phyloP scores from a whole-genome alignment of 30 jellyfish, hydroid and myxozoan species.

The Aurelia coerulea region DNA sequence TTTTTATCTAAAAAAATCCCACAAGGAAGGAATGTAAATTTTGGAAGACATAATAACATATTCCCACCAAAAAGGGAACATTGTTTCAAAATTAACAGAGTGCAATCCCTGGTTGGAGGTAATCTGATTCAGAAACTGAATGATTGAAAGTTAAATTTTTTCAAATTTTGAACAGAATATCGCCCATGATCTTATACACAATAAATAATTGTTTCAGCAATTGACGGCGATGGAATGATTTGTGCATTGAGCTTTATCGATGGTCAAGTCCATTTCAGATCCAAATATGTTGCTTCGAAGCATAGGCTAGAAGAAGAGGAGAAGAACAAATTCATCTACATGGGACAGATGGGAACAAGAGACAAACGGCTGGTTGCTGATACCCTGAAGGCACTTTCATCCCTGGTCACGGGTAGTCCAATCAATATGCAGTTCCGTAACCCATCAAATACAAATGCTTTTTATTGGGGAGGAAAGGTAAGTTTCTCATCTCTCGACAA shows the following conservation, averaged over 20 bases:
- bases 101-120: too few relatives aligned
- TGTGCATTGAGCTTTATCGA: conserved; percentile 79
- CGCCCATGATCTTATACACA: not conserved
- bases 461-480: conserved; percentile 99
- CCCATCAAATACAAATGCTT: conserved; percentile 97
- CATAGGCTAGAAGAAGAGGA: conserved; percentile 78
- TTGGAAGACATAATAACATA: too few relatives aligned
- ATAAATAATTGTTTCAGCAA: conserved; percentile 62
- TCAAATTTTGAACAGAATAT: too few relatives aligned
- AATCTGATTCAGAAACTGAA: too few relatives aligned
- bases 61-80: too few relatives aligned
- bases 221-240: conserved; percentile 99
- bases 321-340: conserved; percentile 66
- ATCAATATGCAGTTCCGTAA: conserved; percentile 79
- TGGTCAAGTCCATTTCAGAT: conserved; percentile 91
- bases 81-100: too few relatives aligned
- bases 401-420: conserved; percentile 72
- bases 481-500: not conserved
- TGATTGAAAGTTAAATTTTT: too few relatives aligned
- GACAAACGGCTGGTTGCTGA: conserved; percentile 56
- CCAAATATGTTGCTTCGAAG: conserved; percentile 87
- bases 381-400: conserved; percentile 67
- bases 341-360: conserved; percentile 99
- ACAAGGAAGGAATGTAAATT: too few relatives aligned
- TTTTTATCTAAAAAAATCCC: too few relatives aligned